phyloP scores from a whole-genome alignment of 2,113 vertebrate genomes.

The Sorex fumeus region DNA sequence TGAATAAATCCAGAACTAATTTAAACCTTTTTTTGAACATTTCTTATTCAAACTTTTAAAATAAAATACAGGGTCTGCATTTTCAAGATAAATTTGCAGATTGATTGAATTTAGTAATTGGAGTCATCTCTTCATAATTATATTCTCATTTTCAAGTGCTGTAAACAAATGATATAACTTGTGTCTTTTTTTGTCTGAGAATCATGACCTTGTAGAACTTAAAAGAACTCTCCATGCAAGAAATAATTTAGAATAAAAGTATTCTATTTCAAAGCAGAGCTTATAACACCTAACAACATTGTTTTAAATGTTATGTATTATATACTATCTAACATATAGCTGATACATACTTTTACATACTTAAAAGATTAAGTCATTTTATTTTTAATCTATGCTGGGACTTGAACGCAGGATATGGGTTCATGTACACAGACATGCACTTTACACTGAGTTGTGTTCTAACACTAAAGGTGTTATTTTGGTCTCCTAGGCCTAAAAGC shows the following conservation, averaged over 20 bases:
- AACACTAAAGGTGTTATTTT: not conserved
- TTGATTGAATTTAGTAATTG: slow-evolving; percentile 60
- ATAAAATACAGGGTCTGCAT: not conserved
- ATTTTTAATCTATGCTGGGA: too few species aligned
- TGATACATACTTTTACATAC: too few species aligned
- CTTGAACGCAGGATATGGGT: too few species aligned
- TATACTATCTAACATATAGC: too few species aligned
- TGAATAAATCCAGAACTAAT: slow-evolving; percentile 28
- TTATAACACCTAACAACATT: slow-evolving; percentile 16
- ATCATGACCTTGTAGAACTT: slow-evolving; percentile 53
- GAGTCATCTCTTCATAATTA: slow-evolving; percentile 32
- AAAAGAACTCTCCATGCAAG: not conserved
- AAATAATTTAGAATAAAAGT: slow-evolving; percentile 24
- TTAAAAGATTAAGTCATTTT: too few species aligned
- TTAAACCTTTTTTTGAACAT: slow-evolving; percentile 2
- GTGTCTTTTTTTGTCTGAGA: slow-evolving; percentile 41
- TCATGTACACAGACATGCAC: too few species aligned
- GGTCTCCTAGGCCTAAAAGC: not conserved
- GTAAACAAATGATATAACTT: slow-evolving; percentile 5
- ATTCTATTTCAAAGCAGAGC: slow-evolving; percentile 30
- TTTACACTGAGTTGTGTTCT: too few species aligned
- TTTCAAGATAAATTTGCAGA: slow-evolving; percentile 60
- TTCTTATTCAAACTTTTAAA: slow-evolving; percentile 58
- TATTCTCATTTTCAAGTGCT: slow-evolving; percentile 37
- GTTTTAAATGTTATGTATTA: slow-evolving; percentile 17